Evolutionary conservation across 2,113 vertebrate genomes (phyloP).

Genomic region (Oenanthe melanoleuca): DNA sequence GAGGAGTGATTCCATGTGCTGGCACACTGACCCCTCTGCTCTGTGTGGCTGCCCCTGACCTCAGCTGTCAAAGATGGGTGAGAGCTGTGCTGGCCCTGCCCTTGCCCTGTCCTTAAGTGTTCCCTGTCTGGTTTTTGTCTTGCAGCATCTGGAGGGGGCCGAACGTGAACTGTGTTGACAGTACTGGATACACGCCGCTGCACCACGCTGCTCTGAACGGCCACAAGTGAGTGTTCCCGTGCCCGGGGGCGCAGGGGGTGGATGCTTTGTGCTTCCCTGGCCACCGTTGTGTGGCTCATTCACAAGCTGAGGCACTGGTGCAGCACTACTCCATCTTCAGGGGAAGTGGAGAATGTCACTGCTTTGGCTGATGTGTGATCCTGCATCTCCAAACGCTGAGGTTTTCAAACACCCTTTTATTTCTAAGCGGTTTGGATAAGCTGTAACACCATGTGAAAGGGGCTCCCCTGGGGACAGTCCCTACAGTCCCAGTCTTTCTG

Average conservation of each 20-base stretch:
- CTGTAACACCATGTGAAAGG: accelerated
- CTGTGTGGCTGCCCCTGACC: background rate
- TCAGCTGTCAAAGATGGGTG: background rate
- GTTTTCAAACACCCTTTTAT: background rate
- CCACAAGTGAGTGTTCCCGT: conserved; percentile 83
- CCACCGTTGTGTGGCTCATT: background rate
- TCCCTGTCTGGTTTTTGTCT: conserved; percentile 36
- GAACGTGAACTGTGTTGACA: conserved; percentile 98
- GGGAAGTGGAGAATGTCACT: background rate
- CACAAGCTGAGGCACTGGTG: background rate
- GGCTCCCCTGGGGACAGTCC: background rate
- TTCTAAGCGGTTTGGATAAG: background rate
- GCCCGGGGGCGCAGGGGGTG: background rate
- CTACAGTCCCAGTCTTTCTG: background rate
- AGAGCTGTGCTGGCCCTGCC: background rate
- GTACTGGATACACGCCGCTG: conserved; percentile 94
- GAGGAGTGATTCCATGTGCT: background rate
- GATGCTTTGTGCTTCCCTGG: background rate
- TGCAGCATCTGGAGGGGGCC: conserved; percentile 97
- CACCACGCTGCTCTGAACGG: conserved; percentile 96
- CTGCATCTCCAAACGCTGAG: accelerated
- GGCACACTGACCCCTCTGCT: background rate
- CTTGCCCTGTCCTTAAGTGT: background rate
- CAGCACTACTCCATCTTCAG: conserved; percentile 52
- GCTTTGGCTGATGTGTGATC: background rate